Evolutionary conservation across 2,888 invertebrate species (phyloP), one percentile per base, ranked within the genome.

Genomic region (Hemaris fuciformis): DNA sequence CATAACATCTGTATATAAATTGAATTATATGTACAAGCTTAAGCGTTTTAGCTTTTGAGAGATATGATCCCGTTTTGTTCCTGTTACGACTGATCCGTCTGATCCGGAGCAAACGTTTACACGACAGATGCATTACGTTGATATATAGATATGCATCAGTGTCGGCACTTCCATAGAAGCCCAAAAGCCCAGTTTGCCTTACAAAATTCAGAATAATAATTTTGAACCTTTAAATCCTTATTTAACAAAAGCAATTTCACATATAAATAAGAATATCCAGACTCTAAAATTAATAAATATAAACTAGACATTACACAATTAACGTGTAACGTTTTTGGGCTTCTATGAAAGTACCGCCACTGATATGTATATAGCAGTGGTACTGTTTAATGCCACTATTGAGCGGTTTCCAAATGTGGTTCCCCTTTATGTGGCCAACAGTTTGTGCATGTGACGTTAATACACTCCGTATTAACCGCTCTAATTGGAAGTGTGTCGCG

Each of bases 41-140:
- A 53, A 42, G 57, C 31, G 56, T 48, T 58, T 31, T 38, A 60
- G 48, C 57, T 42, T 56, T 48, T 27, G 61, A 62, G 20, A 43
- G 53, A 62, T 62, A 38, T 45, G 43, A 53, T 53, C 23, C 25
- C 25, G 13, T 57, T 61, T 59, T 53, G 38, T 45, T 59, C 57
- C 8, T 13, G 57, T 2, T 20, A 38, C 58, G 43, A n/a, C n/a
- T n/a, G n/a, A n/a, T n/a, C 7, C 13, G 34, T 58, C 59, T 66
- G 62, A 65, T 65, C 62, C 65, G 62, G 57, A 15, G 41, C 58
- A 63, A 63, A 63, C 62, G 41, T 61, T 61, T 57, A 59, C 22
- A 27, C 41, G 34, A 59, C 63, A 61, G 61, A 18, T 18, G 27
- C 31, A 31, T 25, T 48, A 27, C 15, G 48, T 15, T 31, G 27